Conservation (phyloP, 2,888 invertebrate genomes). For the Zeuzera pyrina region DNA sequence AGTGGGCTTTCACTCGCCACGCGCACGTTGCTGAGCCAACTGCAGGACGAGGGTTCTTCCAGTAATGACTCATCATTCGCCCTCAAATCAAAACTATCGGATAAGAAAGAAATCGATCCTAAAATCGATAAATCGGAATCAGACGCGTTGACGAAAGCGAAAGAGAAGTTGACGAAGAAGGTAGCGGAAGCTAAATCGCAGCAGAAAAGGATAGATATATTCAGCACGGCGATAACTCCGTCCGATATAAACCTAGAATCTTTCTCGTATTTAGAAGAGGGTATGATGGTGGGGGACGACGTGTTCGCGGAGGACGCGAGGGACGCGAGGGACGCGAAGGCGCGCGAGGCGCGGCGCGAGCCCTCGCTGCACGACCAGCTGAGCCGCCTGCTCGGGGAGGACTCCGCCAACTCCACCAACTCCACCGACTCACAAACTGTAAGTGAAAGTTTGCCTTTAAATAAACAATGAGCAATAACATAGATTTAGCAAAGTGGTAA, state of each 20-base stretch:
- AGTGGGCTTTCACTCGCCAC: slow-evolving; percentile 54
- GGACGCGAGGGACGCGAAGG: slow-evolving; percentile 17
- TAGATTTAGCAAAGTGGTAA: no score
- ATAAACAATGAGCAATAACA: slow-evolving; percentile 48
- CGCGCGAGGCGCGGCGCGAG: slow-evolving; percentile 28
- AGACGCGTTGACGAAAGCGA: slow-evolving; percentile 56
- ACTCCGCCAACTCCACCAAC: slow-evolving; percentile 23
- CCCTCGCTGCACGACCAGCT: slow-evolving; percentile 47
- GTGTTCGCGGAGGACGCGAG: slow-evolving; percentile 31
- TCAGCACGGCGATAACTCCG: slow-evolving; percentile 66
- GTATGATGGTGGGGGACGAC: slow-evolving; percentile 60
- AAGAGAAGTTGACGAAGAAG: slow-evolving; percentile 57
- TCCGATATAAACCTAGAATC: slow-evolving; percentile 68
- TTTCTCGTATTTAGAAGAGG: slow-evolving; percentile 66
- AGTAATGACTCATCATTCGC: slow-evolving; percentile 69
- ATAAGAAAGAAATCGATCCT: slow-evolving; percentile 33
- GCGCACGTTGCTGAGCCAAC: slow-evolving; percentile 63
- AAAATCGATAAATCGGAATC: slow-evolving; percentile 46
- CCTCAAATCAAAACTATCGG: slow-evolving; percentile 38
- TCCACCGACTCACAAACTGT: slow-evolving; percentile 50
- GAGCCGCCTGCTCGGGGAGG: slow-evolving; percentile 46
- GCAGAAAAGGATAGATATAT: slow-evolving; percentile 65
- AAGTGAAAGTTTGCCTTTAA: slow-evolving; percentile 54
- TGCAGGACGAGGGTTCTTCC: slow-evolving; percentile 68
- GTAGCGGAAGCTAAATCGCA: slow-evolving; percentile 55